Base-by-base conservation (phyloP, 2,797 vertebrate genomes). In the Simalia tracyae region DNA sequence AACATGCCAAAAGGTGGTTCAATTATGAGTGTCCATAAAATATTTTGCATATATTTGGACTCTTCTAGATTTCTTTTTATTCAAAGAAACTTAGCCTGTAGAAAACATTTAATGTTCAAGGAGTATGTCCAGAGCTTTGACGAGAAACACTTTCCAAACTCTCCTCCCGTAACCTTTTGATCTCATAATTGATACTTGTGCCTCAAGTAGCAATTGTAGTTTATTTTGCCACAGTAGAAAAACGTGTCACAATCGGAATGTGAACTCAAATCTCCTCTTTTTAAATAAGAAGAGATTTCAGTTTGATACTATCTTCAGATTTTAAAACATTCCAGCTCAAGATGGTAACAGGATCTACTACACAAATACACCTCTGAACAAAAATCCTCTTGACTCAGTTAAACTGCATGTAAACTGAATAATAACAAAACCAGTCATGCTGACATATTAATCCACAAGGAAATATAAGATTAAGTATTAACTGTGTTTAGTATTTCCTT, bases 391-490 rank as follows among this genome's bases (percentile, higher is more conserved):
- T 84, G 11, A 19, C 72, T 81, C 60, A 63, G 0, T 36, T 87
- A 60, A 64, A 14, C 22, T 59, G 24, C 61, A 68, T 89, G 0
- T 4, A 26, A 87, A 59, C 92, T 90, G 89, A 93, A 93, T 54
- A 91, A 84, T 59, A 85, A 85, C n/a, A 57, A 36, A 59, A 5
- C 64, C 85, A 42, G 68, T 84, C 63, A 86, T 86, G 84, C 60
- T 89, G 91, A 14, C 17, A 85, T 91, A 1, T 88, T 86, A 87
- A 50, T 68, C 50, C n/a, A 68, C 17, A 93, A 87, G 56, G 86
- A 89, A 94, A 92, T 9, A 19, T 59, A 95, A 54, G 1, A 86
- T 19, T 11, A 76, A 72, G n/a, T 64, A 86, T 90, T 91, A 92
- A 91, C 87, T 91, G 42, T 0, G 2, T 91, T 92, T 54, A 93